Evolutionary conservation across 2,888 invertebrate genomes (phyloP).

Genomic region (Seira sanloemensis): DNA sequence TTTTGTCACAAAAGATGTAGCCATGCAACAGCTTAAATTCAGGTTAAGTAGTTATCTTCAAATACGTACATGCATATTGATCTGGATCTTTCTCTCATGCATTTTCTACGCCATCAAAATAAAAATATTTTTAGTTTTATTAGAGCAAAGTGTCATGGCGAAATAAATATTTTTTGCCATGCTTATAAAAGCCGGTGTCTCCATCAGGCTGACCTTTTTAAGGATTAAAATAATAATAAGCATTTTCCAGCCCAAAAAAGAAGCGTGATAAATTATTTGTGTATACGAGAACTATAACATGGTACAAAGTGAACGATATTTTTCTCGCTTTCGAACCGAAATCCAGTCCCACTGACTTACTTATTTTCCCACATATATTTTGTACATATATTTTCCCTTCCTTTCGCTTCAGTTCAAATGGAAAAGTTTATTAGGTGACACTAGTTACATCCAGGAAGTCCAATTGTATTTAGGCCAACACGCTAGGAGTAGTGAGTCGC

Average conservation of each 20-base stretch:
- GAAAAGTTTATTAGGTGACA: constrained; percentile 43
- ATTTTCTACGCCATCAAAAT: no score
- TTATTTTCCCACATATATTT: constrained; percentile 28
- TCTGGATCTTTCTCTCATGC: no score
- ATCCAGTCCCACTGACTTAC: constrained; percentile 34
- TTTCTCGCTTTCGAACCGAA: not conserved
- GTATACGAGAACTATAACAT: constrained; percentile 10
- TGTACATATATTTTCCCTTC: constrained; percentile 27
- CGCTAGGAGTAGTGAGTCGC: not conserved
- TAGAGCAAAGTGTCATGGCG: no score
- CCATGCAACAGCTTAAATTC: not conserved
- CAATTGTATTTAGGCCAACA: constrained; percentile 46
- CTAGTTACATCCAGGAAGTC: constrained; percentile 53
- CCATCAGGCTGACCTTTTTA: constrained; percentile 37
- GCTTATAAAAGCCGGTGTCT: no score
- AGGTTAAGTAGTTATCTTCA: not conserved
- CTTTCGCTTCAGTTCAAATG: not conserved
- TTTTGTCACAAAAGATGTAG: not conserved
- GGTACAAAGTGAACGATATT: constrained; percentile 7
- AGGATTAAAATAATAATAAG: constrained; percentile 41
- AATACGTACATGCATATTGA: not conserved
- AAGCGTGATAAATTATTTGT: constrained; percentile 23
- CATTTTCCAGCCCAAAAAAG: constrained; percentile 7
- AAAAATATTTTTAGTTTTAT: no score
- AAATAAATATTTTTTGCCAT: no score